Evolutionary conservation across 2,113 vertebrate species (phyloP).

Genomic region (sheep (Ovis aries)): ARS-UI_Ramb_v3.0 NC_056059.1:40985501-40986000

Average conservation of each 20-base stretch:
- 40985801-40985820: slow-evolving; percentile 4
- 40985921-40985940: not conserved
- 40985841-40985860: not conserved
- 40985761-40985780: not conserved
- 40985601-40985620: not conserved
- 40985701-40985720: not conserved
- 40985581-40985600: not conserved
- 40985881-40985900: not conserved
- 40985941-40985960: not conserved
- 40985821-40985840: not conserved
- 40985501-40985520: not conserved
- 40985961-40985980: not conserved
- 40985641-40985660: not conserved
- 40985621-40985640: not conserved
- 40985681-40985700: not conserved
- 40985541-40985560: not conserved
- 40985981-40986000: not conserved
- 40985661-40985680: not conserved
- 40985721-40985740: not conserved
- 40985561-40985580: not conserved
- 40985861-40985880: not conserved
- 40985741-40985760: not conserved
- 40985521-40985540: not conserved
- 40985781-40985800: not conserved
- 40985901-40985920: not conserved